Conservation (phyloP, 2,113 vertebrate species). For the Climacteris rufus region DNA sequence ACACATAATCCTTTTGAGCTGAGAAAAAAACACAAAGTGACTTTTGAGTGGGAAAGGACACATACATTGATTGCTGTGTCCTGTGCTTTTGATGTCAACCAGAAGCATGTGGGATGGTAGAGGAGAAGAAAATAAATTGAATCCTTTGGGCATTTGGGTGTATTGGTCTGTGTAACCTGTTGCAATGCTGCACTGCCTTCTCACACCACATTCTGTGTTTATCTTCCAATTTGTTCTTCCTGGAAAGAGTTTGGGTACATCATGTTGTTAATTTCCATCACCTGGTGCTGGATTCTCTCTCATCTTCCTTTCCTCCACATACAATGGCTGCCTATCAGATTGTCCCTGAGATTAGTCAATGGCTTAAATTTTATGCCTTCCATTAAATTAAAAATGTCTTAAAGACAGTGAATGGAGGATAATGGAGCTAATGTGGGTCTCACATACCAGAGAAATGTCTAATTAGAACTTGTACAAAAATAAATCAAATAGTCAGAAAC, state of each 20-base stretch:
- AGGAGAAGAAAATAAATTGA: background rate
- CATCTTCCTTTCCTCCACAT: background rate
- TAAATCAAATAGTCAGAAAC: background rate
- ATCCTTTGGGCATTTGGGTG: background rate
- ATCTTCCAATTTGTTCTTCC: background rate
- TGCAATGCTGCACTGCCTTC: background rate
- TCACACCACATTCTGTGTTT: background rate
- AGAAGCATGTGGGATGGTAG: background rate
- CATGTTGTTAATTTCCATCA: background rate
- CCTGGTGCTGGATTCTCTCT: background rate
- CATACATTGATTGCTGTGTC: background rate
- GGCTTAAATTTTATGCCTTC: background rate
- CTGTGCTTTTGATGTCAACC: background rate
- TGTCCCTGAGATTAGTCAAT: background rate
- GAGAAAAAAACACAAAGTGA: background rate
- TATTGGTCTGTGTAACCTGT: background rate
- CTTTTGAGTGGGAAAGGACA: background rate
- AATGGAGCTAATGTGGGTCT: no score
- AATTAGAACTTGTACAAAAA: background rate
- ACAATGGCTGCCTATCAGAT: accelerated
- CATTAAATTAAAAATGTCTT: background rate
- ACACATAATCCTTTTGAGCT: background rate
- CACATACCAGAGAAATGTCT: background rate
- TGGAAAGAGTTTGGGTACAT: background rate
- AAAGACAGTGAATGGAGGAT: background rate